phyloP scores from a whole-genome alignment of 1,140 invertebrate genomes.

The Micrasema longulum region DNA sequence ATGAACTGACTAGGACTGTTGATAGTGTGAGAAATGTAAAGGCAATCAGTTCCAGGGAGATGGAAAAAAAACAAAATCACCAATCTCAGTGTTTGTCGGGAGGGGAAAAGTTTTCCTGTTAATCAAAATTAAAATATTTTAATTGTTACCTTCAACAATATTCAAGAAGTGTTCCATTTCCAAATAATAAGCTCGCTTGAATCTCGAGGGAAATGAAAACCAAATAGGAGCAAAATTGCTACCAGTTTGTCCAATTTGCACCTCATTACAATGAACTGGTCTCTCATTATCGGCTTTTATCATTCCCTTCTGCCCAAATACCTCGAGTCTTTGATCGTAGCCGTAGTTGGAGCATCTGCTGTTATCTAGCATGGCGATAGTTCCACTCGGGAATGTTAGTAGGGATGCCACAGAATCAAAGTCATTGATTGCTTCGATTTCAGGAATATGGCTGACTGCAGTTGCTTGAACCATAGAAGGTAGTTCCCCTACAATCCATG shows the following conservation, averaged over 20 bases:
- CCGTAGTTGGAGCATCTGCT: slow-evolving; percentile 74
- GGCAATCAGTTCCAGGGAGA: too few species aligned
- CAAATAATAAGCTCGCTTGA: slow-evolving; percentile 68
- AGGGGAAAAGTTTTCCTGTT: too few species aligned
- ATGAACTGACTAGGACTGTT: too few species aligned
- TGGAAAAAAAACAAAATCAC: too few species aligned
- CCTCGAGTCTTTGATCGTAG: slow-evolving; percentile 80
- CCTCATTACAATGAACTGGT: slow-evolving; percentile 65
- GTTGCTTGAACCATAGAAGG: slow-evolving; percentile 70
- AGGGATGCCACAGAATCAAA: slow-evolving; percentile 75
- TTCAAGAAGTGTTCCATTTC: slow-evolving; percentile 78
- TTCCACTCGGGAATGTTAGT: slow-evolving; percentile 74
- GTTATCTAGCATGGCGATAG: slow-evolving; percentile 74
- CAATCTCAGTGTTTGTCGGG: too few species aligned
- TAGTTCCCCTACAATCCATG: slow-evolving; percentile 73
- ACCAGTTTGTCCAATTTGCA: slow-evolving; percentile 62
- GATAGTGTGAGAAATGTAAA: too few species aligned
- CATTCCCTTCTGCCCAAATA: slow-evolving; percentile 73
- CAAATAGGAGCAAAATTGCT: slow-evolving; percentile 68
- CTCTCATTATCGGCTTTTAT: slow-evolving; percentile 71
- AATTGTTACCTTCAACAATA: slow-evolving; percentile 71
- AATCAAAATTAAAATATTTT: too few species aligned
- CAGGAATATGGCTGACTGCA: slow-evolving; percentile 69
- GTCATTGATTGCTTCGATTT: slow-evolving; percentile 72
- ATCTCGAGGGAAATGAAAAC: slow-evolving; percentile 75